Conservation (phyloP, 2,113 vertebrate genomes). For the Hyaena hyaena region DNA sequence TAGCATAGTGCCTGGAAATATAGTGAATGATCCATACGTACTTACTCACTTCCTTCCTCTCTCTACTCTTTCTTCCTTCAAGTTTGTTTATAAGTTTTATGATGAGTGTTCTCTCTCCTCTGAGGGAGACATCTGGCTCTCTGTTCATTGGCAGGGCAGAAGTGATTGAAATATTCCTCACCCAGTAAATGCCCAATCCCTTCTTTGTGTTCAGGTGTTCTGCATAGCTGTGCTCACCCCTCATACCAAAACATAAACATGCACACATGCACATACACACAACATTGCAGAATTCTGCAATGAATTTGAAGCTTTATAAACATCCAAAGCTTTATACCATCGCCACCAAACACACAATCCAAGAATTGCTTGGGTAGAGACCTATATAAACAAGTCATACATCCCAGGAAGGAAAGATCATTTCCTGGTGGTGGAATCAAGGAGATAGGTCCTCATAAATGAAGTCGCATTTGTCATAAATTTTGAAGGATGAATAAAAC, state of each 20-base stretch:
- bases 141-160: background rate
- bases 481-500: conserved; percentile 55
- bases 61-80: background rate
- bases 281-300: background rate
- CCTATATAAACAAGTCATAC: background rate
- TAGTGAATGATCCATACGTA: background rate
- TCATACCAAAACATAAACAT: background rate
- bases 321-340: background rate
- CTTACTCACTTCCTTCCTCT: background rate
- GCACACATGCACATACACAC: background rate
- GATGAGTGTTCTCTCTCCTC: background rate
- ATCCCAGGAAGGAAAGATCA: background rate
- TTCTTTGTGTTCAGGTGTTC: background rate
- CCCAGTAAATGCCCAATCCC: background rate
- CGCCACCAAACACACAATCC: background rate
- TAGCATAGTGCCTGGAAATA: background rate
- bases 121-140: background rate
- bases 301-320: background rate
- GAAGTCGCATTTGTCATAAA: background rate
- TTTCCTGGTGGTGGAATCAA: background rate
- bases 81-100: background rate
- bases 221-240: background rate
- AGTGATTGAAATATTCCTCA: conserved; percentile 2
- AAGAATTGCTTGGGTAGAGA: background rate
- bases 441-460: background rate